Conservation (phyloP, 1,140 invertebrate species). For the Luehdorfia chinensis region DNA sequence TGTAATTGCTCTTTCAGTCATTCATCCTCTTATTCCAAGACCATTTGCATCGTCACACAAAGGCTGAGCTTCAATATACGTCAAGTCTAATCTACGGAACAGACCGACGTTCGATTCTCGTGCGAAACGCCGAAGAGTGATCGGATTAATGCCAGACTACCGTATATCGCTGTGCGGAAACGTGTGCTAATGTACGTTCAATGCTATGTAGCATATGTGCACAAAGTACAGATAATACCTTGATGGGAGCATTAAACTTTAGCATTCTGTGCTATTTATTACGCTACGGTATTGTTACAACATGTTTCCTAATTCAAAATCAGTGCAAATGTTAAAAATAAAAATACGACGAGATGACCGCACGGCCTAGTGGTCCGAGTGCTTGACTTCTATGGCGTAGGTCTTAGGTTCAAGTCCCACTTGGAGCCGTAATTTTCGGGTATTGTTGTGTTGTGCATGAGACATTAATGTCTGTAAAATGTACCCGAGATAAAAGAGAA, state of each 20-base stretch:
- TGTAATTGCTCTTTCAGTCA: slow-evolving; percentile 7
- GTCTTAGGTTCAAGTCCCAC: too few relatives aligned
- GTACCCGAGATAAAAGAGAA: too few relatives aligned
- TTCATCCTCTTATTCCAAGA: slow-evolving; percentile 8
- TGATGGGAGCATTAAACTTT: slow-evolving; percentile 9
- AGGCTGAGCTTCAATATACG: slow-evolving; percentile 28
- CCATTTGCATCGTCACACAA: slow-evolving; percentile 13
- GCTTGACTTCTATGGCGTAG: too few relatives aligned
- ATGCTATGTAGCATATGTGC: slow-evolving; percentile 4
- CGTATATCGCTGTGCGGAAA: not conserved
- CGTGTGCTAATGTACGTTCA: not conserved
- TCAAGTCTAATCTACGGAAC: slow-evolving; percentile 30
- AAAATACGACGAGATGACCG: too few relatives aligned
- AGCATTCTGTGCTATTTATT: not conserved
- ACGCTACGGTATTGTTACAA: not conserved
- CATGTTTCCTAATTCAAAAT: too few relatives aligned
- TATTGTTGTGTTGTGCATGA: too few relatives aligned
- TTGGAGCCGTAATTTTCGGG: too few relatives aligned
- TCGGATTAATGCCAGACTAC: slow-evolving; percentile 30
- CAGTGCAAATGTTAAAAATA: too few relatives aligned
- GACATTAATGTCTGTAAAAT: too few relatives aligned
- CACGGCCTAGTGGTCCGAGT: too few relatives aligned
- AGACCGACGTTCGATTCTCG: slow-evolving; percentile 27
- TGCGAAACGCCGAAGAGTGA: slow-evolving; percentile 32
- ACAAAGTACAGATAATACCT: slow-evolving; percentile 5